Percentiles rank a stretch among this genome's conserved stretches.
These are phyloP conservation scores for Saccostrea cuccullata DNA, from an alignment of 1,140 invertebrate genomes.

Conservation along the genomic window DNA sequence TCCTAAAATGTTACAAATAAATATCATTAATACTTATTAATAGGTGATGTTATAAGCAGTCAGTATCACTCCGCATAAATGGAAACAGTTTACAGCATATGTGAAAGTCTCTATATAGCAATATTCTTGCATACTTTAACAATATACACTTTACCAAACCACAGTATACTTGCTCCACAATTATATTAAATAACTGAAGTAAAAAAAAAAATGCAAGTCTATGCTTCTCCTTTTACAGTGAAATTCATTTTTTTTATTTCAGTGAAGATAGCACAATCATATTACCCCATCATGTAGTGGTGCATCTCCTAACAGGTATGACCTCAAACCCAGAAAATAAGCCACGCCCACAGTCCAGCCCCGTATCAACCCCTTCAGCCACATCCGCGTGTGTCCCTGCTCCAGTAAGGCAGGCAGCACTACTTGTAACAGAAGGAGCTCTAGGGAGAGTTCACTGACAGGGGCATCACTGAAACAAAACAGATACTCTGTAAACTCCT, in stretches of 20 bases:
- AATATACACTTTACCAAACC: too few species aligned
- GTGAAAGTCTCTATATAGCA: too few species aligned
- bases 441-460: constrained; percentile 91
- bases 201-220: background rate
- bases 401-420: constrained; percentile 96
- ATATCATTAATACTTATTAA: background rate
- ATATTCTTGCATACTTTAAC: too few species aligned
- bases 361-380: constrained; percentile 92
- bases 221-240: background rate
- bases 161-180: background rate
- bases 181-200: background rate
- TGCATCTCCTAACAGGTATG: constrained; percentile 88
- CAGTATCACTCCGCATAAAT: background rate
- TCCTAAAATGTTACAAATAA: constrained; percentile 61
- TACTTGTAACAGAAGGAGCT: constrained; percentile 95
- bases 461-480: constrained; percentile 84
- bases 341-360: constrained; percentile 94
- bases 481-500: background rate
- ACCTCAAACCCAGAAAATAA: constrained; percentile 91
- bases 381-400: constrained; percentile 95
- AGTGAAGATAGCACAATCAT: too few species aligned
- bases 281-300: constrained; percentile 64
- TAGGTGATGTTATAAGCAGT: too few species aligned
- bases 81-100: too few species aligned
- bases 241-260: background rate